A percentile compares a stretch with the other conserved stretches of the same genome.
Evolutionary conservation across 92 coral and sea anemone genomes (phyloP).

Genomic region (Blastomussa wellsi): DNA sequence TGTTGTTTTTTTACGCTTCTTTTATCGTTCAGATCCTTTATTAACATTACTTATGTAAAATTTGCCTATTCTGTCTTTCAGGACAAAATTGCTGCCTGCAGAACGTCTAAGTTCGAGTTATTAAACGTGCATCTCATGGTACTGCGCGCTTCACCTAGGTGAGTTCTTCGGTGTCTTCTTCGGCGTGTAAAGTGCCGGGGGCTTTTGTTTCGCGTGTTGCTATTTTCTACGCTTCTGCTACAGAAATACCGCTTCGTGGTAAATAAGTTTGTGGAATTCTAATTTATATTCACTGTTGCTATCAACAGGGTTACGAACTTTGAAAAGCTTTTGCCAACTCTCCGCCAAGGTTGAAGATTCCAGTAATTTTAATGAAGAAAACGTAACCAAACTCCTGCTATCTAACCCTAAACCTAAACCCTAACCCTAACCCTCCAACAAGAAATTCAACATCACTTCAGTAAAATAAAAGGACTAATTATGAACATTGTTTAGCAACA

Average conservation of each 20-base stretch:
- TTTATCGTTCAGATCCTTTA: not conserved
- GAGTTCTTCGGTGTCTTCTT: conserved; percentile 25
- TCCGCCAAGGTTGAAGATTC: too few species aligned
- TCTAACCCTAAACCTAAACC: too few species aligned
- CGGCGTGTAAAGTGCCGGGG: not conserved
- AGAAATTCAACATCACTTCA: too few species aligned
- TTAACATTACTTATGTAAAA: not conserved
- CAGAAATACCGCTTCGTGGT: not conserved
- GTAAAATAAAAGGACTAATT: too few species aligned
- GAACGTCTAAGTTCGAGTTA: not conserved
- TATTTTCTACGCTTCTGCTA: conserved; percentile 4
- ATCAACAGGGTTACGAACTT: too few species aligned
- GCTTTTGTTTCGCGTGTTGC: conserved; percentile 15
- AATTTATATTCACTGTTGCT: not conserved
- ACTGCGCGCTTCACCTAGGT: conserved; percentile 21
- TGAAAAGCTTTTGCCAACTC: too few species aligned
- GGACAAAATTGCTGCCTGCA: not conserved
- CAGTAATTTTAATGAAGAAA: too few species aligned
- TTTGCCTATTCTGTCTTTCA: not conserved
- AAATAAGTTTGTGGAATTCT: not conserved
- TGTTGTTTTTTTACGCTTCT: not conserved
- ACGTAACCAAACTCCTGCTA: too few species aligned
- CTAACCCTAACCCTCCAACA: too few species aligned
- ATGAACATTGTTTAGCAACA: conserved; percentile 20
- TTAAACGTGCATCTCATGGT: conserved; percentile 20